Evolutionary conservation across 2,888 invertebrate species (phyloP).

Genomic region (Drosophila silvestris): DNA sequence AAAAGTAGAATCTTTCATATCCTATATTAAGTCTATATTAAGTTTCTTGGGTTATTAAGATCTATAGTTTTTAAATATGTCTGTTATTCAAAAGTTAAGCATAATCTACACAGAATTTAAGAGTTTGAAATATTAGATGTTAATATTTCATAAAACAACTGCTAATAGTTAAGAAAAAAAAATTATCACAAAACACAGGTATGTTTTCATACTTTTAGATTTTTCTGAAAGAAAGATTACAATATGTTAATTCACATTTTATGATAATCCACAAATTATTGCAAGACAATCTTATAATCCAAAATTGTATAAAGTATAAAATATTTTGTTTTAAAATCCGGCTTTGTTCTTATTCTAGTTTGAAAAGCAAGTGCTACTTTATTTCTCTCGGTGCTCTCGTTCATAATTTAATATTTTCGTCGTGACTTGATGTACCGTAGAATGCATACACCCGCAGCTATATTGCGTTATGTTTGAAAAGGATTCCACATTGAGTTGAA

Average conservation of each 20-base stretch:
- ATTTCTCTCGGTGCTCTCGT: not conserved
- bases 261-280: not conserved
- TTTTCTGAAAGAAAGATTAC: not conserved
- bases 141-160: not conserved
- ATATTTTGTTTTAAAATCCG: not conserved
- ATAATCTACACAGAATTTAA: not conserved
- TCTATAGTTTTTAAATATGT: not conserved
- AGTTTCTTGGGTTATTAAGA: not conserved
- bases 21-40: not conserved
- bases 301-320: not conserved
- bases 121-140: not conserved
- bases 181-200: no score
- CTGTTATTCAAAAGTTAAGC: not conserved
- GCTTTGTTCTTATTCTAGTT: not conserved
- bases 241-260: not conserved
- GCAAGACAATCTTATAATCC: not conserved
- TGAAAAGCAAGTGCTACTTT: not conserved
- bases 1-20: conserved; percentile 31
- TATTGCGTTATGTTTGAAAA: conserved; percentile 24
- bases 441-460: conserved; percentile 4
- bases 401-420: conserved; percentile 1
- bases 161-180: no score
- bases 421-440: not conserved
- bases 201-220: not conserved
- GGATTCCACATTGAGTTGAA: conserved; percentile 25